phyloP scores from a whole-genome alignment of 2,888 invertebrate species.

The Drosophila monieri region DNA sequence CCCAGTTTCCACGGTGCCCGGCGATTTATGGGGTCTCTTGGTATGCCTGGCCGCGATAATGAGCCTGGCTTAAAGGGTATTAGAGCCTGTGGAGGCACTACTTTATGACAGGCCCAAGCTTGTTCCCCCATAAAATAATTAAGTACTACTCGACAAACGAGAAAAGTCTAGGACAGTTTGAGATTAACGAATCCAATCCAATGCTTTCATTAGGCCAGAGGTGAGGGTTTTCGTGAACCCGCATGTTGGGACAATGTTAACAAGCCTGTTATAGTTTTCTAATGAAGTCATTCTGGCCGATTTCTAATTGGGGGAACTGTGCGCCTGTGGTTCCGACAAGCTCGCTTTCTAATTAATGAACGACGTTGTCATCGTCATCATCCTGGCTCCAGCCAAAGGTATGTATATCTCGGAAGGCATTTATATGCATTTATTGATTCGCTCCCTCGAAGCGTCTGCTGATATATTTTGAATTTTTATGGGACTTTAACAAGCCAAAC shows the following conservation, averaged over 20 bases:
- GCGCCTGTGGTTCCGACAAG: constrained; percentile 15
- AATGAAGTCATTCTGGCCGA: constrained; percentile 72
- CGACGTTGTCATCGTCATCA: constrained; percentile 68
- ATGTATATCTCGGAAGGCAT: constrained; percentile 43
- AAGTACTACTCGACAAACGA: constrained; percentile 40
- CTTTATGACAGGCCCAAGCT: constrained; percentile 39
- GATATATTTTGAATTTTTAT: constrained; percentile 72
- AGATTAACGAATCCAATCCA: not conserved
- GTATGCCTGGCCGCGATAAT: constrained; percentile 41
- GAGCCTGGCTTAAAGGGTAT: constrained; percentile 20
- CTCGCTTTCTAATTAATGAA: constrained; percentile 76
- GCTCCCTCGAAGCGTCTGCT: constrained; percentile 22
- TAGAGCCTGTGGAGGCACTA: constrained; percentile 4
- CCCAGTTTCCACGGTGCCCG: constrained; percentile 19
- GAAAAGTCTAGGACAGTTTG: constrained; percentile 31
- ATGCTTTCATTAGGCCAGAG: constrained; percentile 50
- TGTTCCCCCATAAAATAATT: constrained; percentile 63
- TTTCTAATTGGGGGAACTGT: constrained; percentile 64
- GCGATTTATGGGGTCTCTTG: constrained; percentile 58
- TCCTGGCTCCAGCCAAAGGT: constrained; percentile 38
- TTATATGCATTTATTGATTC: constrained; percentile 73
- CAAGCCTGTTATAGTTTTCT: constrained; percentile 78
- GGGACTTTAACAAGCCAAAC: constrained; percentile 68
- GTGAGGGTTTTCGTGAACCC: constrained; percentile 43
- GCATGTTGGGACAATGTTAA: constrained; percentile 72